Evolutionary conservation across 2,888 invertebrate species (phyloP).

Genomic region (Drosophila prolongata): DNA sequence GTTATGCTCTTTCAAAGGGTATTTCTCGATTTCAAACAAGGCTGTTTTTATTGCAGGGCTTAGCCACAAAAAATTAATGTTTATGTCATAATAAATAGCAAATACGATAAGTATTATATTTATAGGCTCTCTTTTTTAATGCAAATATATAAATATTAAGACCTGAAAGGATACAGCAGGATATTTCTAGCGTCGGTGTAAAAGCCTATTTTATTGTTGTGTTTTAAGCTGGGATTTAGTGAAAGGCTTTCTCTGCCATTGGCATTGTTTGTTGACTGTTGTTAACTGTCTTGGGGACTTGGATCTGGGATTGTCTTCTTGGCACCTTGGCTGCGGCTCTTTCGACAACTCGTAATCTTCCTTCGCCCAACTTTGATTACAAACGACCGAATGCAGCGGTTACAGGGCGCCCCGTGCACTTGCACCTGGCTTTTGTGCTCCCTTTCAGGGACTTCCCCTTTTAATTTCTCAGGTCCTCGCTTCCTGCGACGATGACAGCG

Average conservation of each 20-base stretch:
- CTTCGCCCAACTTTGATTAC: slow-evolving; percentile 75
- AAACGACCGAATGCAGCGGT: slow-evolving; percentile 65
- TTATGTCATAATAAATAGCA: no score
- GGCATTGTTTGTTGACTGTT: slow-evolving; percentile 32
- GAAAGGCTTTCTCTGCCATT: slow-evolving; percentile 16
- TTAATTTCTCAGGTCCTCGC: slow-evolving; percentile 43
- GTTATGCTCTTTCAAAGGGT: slow-evolving; percentile 1
- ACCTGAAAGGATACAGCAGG: not conserved
- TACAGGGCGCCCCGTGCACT: slow-evolving; percentile 30
- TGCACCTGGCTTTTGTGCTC: slow-evolving; percentile 33
- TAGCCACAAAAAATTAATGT: no score
- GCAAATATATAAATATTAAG: no score
- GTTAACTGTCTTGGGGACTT: slow-evolving; percentile 15
- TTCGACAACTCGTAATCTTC: slow-evolving; percentile 51
- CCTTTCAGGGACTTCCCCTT: slow-evolving; percentile 33
- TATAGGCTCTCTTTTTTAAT: no score
- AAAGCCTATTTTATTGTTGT: slow-evolving; percentile 2
- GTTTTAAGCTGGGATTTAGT: slow-evolving; percentile 16
- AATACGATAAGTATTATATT: no score
- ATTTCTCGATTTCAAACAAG: no score
- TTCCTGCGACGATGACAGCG: slow-evolving; percentile 51
- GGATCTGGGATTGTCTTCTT: slow-evolving; percentile 24
- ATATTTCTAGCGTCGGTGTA: not conserved
- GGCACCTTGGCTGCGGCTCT: slow-evolving; percentile 51
- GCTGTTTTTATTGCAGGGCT: no score